Evolutionary conservation across 2,888 invertebrate species (phyloP), one percentile per base, ranked within the genome.

Genomic region (Macrostomum cliftonense): DNA sequence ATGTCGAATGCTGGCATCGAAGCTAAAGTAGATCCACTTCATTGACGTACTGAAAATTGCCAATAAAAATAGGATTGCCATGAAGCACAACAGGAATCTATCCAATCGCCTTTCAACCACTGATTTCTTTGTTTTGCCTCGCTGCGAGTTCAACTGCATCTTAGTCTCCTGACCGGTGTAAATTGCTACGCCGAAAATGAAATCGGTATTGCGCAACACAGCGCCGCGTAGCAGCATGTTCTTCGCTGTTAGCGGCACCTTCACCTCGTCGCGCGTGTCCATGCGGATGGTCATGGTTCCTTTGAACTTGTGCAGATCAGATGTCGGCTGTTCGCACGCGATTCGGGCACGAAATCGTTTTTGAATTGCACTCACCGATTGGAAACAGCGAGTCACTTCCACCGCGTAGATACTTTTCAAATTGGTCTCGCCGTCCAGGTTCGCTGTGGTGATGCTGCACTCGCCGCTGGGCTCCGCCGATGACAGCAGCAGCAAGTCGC

Each of bases 81-180:
- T 28, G 28, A 28, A 28, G 28, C 28, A 28, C 28, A 28, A 9
- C 28, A 28, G 28, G 9, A 28, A 28, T 28, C 28, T 4, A 28
- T 28, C 28, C 28, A 28, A 28, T 4, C 28, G 28, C 28, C 28
- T 28, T 28, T 28, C 28, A 28, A 28, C 28, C 28, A 28, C 28
- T 4, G 28, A 28, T 28, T 28, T 28, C 28, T 28, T 28, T 7
- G 28, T 39, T 49, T 77, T 75, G 1, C 78, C 77, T 57, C 79
- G 74, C 59, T 79, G 80, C 1, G 83, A 82, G 67, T 86, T 86
- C 5, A 83, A 71, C 1, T 83, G 82, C 59, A 86, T 71, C 69
- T 85, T 83, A 0, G 84, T 83, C 57, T 81, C 81, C 67, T 78
- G 78, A 0, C 85, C 82, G 13, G 83, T 84, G 60, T 84, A 86